Base-by-base conservation (phyloP, 2,797 vertebrate genomes). In the Poecilia gillii region DNA sequence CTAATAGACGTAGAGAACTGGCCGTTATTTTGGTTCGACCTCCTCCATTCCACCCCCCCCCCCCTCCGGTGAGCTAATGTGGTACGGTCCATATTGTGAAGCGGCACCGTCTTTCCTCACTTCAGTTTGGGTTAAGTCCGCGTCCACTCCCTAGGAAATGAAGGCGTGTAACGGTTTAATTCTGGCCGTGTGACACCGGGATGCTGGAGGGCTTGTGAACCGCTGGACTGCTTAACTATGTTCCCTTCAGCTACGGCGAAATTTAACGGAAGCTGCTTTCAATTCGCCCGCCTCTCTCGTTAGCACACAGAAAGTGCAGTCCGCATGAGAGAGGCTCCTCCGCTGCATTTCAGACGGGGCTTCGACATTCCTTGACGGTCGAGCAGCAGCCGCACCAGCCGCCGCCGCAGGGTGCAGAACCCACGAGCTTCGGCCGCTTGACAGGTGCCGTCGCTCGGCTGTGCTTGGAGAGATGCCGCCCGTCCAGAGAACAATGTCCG, bases 401-500 rank as follows among this genome's bases (percentile, higher is more conserved):
- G 77, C 78, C 46, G 76, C 81, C 25, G 80, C 59, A n/a, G 79
- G 77, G 79, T 59, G 90, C 81, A 43, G 20, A 85, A 78, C 84
- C 68, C 72, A 82, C 73, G 25, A 88, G 88, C 87, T 74, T 84
- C 89, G 75, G 84, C 91, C 87, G 92, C 76, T 82, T 93, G 94
- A 94, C 95, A 96, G 95, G 94, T 95, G 95, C 92, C 82, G 79
- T 91, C 81, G 72, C 88, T 80, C 86, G 87, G 89, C 89, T 87
- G 77, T 72, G 88, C 73, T 78, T 41, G 81, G 79, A 79, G 94
- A 89, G 93, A 97, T 98, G 98, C 96, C 97, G 77, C 96, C 97
- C 49, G 97, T 98, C 84, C 97, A 97, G 93, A 98, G 97, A 87
- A 97, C 97, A 0, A 95, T 99, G 95, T 97, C 97, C 1, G 98